Evolutionary conservation across 2,888 invertebrate species (phyloP), one percentile per base, ranked within the genome.

Genomic region (Bedellia somnulentella): DNA sequence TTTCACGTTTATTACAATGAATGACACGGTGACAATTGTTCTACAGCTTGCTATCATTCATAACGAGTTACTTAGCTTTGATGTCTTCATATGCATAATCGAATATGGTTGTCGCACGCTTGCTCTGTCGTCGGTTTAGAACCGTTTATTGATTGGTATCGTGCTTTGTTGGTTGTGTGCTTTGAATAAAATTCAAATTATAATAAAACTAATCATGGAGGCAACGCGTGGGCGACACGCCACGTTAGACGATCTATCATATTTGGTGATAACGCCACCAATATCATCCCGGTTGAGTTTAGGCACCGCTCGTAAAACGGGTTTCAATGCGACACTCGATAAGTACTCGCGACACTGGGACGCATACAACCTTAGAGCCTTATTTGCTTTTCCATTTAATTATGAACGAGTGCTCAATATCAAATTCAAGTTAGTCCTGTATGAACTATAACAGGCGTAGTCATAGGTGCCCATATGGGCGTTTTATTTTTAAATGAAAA

Each of bases 171-270:
- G 66, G 71, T 62, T 71, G 71, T 71, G 67, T 70, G 62, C 75
- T 75, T 75, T 75, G 73, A 75, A 75, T 75, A 75, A 75, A 71
- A 75, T 71, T 73, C 73, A 71, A 75, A 75, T 75, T 75, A 75
- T 75, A 71, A 73, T 71, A 73, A 73, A 73, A 75, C 73, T 73
- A 75, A 73, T 75, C 73, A 73, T 66, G 57, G 53, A 55, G 53
- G 57, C 70, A 73, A 73, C 73, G 75, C 73, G 73, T 70, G 73
- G 67, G 62, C 66, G 60, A 58, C 58, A 67, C 62, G 58, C 55
- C 52, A 52, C 52, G 53, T 47, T 50, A 57, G 52, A 53, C 73
- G 67, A 75, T 75, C 75, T 73, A 73, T 75, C 75, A 75, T 73
- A 75, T 73, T 75, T 66, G 66, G 67, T 71, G 75, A 73, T 75